Conservation (phyloP, 2,113 vertebrate genomes). For the Dunckerocampus dactyliophorus region DNA sequence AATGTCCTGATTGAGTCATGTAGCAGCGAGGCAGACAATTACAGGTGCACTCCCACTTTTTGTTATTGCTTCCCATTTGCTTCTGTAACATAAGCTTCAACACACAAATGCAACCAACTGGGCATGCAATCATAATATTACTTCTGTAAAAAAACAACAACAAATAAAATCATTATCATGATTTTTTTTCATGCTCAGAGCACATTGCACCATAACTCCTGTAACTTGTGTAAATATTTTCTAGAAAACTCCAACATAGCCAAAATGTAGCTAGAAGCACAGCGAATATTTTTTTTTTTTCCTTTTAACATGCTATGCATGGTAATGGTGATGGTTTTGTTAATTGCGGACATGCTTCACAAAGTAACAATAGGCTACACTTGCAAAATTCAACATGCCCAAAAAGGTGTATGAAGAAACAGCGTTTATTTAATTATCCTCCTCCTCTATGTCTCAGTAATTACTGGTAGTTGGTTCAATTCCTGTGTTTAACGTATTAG, state of each 20-base stretch:
- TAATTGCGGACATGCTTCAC: too few species aligned
- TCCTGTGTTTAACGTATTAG: too few species aligned
- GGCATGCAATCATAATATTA: not conserved
- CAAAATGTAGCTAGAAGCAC: not conserved
- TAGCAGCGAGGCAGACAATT: not conserved
- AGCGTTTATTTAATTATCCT: too few species aligned
- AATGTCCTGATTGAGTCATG: constrained; percentile 2
- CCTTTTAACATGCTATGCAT: not conserved
- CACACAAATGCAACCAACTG: not conserved
- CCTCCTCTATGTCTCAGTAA: too few species aligned
- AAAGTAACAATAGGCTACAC: too few species aligned
- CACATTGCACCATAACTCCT: not conserved
- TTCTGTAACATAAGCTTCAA: not conserved
- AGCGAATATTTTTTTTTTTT: not conserved
- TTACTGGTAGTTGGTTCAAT: too few species aligned
- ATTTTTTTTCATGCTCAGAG: not conserved
- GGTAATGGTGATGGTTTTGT: too few species aligned
- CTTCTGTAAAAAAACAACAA: not conserved
- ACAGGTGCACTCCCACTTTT: not conserved
- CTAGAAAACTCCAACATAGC: not conserved
- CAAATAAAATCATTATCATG: not conserved
- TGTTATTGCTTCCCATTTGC: not conserved
- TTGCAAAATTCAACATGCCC: too few species aligned
- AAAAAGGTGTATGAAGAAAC: too few species aligned
- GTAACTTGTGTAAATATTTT: not conserved